These are phyloP conservation scores for Ctenopoma multispine DNA, from an alignment of 2,797 vertebrate genomes.

Conservation along the genomic window DNA sequence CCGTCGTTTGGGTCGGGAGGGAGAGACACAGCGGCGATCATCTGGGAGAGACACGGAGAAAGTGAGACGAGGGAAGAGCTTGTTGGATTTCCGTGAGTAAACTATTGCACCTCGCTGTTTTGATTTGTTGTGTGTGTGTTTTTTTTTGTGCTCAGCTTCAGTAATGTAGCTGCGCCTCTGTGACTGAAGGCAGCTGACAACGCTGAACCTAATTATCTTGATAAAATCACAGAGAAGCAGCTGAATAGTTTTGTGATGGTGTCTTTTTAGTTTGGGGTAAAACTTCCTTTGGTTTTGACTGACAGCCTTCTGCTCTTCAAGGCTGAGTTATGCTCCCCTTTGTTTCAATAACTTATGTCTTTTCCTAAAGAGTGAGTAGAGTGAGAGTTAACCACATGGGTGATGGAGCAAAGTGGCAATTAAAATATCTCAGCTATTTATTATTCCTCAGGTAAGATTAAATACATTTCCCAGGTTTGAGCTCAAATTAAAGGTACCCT, in stretches of 20 bases:
- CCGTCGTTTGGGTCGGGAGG: conserved; percentile 43
- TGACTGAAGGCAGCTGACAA: conserved; percentile 35
- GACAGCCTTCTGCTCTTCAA: neutral
- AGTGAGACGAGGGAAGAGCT: conserved; percentile 17
- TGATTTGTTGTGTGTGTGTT: neutral
- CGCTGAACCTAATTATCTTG: neutral
- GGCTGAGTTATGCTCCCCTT: neutral
- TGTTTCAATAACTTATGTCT: conserved; percentile 39
- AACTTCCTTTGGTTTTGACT: neutral
- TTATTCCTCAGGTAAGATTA: conserved; percentile 1
- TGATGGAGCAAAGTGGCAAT: conserved; percentile 37
- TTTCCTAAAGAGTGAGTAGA: conserved; percentile 20
- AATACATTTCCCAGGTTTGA: conserved; percentile 1
- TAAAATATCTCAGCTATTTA: conserved; percentile 8
- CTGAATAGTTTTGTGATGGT: neutral
- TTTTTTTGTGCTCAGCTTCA: neutral
- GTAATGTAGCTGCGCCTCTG: neutral
- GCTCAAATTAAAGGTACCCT: conserved; percentile 42
- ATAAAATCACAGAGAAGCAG: neutral
- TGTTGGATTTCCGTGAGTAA: conserved; percentile 61
- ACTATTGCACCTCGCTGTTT: conserved; percentile 16
- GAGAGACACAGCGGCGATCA: conserved; percentile 27
- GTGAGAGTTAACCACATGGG: conserved; percentile 21
- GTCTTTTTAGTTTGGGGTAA: neutral
- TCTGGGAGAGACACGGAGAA: conserved; percentile 6